Conservation (phyloP, 2,888 invertebrate genomes). For the Electrophaes corylata region DNA sequence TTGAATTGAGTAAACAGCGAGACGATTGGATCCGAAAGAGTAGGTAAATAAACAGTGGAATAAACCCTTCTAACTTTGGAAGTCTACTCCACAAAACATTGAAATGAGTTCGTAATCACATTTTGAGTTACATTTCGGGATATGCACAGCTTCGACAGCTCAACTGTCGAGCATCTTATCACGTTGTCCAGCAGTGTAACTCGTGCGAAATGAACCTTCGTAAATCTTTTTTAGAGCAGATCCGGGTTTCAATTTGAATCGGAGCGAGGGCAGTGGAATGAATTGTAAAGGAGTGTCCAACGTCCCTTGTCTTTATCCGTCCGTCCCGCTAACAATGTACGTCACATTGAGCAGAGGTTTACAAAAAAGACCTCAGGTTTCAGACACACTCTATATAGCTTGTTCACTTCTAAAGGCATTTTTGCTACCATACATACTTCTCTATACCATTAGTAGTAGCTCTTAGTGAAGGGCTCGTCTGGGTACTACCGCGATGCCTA, state of each 20-base stretch:
- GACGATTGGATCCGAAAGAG: conserved; percentile 3
- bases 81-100: no score
- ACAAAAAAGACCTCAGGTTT: conserved; percentile 20
- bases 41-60: conserved; percentile 11
- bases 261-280: conserved; percentile 11
- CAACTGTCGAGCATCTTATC: no score
- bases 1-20: conserved; percentile 1
- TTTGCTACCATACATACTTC: no score
- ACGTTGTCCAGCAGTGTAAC: no score
- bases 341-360: conserved; percentile 23
- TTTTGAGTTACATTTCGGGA: no score
- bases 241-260: conserved; percentile 12
- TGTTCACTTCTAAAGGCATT: not conserved
- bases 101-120: no score
- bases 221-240: no score
- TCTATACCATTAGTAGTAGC: no score
- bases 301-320: conserved; percentile 16
- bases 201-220: no score
- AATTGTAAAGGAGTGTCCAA: conserved; percentile 25
- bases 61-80: conserved; percentile 5
- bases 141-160: no score
- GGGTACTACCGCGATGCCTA: no score
- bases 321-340: conserved; percentile 26
- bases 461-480: no score
- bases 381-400: conserved; percentile 1